These are phyloP conservation scores for Cephus spinipes DNA, from an alignment of 2,888 invertebrate genomes.

Conservation along the genomic window DNA sequence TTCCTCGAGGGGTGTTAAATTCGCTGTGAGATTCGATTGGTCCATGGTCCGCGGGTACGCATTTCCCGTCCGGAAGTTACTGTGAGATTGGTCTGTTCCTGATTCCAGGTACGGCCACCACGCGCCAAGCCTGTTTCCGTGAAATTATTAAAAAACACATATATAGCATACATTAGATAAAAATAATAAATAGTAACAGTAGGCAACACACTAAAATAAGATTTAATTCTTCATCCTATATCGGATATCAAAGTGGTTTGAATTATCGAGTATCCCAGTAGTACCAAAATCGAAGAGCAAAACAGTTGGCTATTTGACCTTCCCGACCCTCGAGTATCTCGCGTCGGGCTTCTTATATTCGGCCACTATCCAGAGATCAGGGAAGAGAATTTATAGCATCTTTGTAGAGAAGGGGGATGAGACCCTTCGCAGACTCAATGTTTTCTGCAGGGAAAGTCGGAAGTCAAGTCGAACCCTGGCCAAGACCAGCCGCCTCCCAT, in stretches of 20 bases:
- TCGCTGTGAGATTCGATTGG: slow-evolving; percentile 66
- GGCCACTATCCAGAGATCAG: slow-evolving; percentile 49
- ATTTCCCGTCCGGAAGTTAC: slow-evolving; percentile 60
- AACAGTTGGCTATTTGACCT: slow-evolving; percentile 14
- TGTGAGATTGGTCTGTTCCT: slow-evolving; percentile 26
- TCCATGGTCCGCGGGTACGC: slow-evolving; percentile 46
- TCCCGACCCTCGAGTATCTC: slow-evolving; percentile 11
- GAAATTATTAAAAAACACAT: no score
- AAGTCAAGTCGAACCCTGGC: slow-evolving; percentile 65
- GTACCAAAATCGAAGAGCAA: no score
- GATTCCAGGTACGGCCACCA: slow-evolving; percentile 19
- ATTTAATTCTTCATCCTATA: no score
- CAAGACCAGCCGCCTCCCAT: slow-evolving; percentile 63
- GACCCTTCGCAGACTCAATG: slow-evolving; percentile 62
- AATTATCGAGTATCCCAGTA: no score
- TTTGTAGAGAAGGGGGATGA: slow-evolving; percentile 39
- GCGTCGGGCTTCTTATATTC: slow-evolving; percentile 49
- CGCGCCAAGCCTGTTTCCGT: no score
- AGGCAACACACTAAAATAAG: no score
- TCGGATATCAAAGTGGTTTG: no score
- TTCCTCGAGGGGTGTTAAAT: slow-evolving; percentile 62
- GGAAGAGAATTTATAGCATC: slow-evolving; percentile 64
- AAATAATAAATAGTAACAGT: no score
- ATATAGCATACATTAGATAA: no score
- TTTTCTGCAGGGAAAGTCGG: slow-evolving; percentile 66